Percentiles rank a stretch among this genome's conserved stretches.
Evolutionary conservation across 1,140 invertebrate species (phyloP).

Genomic region (Drosophila lacteicornis): DNA sequence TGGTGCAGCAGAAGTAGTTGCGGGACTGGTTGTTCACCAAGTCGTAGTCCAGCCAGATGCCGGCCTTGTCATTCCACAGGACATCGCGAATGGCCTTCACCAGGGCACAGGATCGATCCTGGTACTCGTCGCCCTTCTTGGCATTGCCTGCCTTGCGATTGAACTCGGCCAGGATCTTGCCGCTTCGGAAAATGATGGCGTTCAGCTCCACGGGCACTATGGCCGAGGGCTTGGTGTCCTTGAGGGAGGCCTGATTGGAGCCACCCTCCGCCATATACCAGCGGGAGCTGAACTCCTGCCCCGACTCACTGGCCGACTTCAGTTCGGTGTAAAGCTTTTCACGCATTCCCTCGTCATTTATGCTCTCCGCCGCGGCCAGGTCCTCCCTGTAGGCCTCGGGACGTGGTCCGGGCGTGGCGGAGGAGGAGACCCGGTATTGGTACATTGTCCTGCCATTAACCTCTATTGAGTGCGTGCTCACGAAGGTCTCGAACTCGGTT

Average conservation of each 20-base stretch:
- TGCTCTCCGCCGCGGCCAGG: conserved; percentile 86
- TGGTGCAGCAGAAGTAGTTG: conserved; percentile 95
- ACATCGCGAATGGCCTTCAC: conserved; percentile 86
- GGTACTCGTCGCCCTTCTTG: conserved; percentile 88
- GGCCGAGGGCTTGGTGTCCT: conserved; percentile 89
- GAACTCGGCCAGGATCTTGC: conserved; percentile 90
- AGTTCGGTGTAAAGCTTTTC: conserved; percentile 91
- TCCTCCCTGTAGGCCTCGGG: conserved; percentile 95
- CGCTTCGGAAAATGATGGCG: conserved; percentile 93
- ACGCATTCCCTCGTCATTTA: conserved; percentile 87
- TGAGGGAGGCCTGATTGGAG: conserved; percentile 90
- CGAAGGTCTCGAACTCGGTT: conserved; percentile 92
- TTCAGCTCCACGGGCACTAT: conserved; percentile 97
- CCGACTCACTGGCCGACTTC: conserved; percentile 95
- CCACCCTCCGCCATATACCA: conserved; percentile 91
- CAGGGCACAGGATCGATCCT: conserved; percentile 87
- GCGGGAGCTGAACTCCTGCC: conserved; percentile 96
- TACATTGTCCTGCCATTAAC: conserved; percentile 89
- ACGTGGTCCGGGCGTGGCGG: conserved; percentile 90
- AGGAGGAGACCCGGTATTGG: conserved; percentile 89
- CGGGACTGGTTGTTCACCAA: conserved; percentile 88
- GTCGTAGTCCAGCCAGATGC: conserved; percentile 95
- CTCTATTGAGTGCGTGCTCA: conserved; percentile 89
- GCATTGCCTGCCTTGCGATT: conserved; percentile 88
- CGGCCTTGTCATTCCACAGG: conserved; percentile 94